Evolutionary conservation across 2,888 invertebrate genomes (phyloP).

Genomic region (Nipponacmea schrenckii): DNA sequence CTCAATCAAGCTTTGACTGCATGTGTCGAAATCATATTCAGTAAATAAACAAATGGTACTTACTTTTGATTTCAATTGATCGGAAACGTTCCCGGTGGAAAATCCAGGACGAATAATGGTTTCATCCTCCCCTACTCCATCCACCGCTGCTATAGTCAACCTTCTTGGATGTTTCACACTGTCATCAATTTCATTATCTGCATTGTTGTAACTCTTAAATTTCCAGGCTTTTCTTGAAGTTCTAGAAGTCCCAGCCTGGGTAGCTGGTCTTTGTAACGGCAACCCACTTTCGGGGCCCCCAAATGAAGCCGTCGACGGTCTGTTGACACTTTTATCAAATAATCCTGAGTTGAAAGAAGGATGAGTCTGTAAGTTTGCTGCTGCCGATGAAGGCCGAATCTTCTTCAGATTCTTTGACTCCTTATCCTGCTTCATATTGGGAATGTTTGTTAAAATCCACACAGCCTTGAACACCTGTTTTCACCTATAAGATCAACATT

Average conservation of each 20-base stretch:
- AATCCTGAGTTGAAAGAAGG: conserved; percentile 58
- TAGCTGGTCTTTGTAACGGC: conserved; percentile 48
- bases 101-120: conserved; percentile 43
- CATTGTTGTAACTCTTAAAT: conserved; percentile 30
- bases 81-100: conserved; percentile 38
- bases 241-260: conserved; percentile 54
- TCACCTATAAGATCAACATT: too few species aligned
- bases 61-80: conserved; percentile 56
- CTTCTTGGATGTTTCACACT: conserved; percentile 49
- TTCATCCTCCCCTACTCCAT: conserved; percentile 54
- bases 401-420: conserved; percentile 29
- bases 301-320: conserved; percentile 53
- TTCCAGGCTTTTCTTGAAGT: conserved; percentile 38
- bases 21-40: too few species aligned
- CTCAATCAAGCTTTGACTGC: too few species aligned
- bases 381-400: conserved; percentile 63
- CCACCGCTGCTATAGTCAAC: conserved; percentile 56
- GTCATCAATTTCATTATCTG: conserved; percentile 40
- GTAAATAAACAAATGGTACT: neutral
- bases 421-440: conserved; percentile 22
- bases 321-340: conserved; percentile 46
- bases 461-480: too few species aligned
- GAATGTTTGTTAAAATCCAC: too few species aligned
- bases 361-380: conserved; percentile 63
- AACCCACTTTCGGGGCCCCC: conserved; percentile 27